Conservation (phyloP, 2,888 invertebrate genomes). For the Danaus chrysippus region DNA sequence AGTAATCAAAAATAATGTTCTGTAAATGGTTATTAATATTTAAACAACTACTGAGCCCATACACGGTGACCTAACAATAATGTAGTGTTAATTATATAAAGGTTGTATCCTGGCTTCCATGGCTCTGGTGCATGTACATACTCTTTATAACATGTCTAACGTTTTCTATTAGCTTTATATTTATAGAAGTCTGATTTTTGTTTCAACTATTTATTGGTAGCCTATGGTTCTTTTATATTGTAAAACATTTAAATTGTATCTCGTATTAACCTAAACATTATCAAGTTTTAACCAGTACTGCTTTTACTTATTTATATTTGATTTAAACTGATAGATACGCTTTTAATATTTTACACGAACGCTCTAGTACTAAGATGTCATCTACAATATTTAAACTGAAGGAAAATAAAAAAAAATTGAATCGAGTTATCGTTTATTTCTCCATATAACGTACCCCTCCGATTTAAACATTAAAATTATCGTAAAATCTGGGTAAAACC, state of each 20-base stretch:
- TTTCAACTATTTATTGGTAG: background rate
- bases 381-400: conserved; percentile 18
- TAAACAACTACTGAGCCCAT: conserved; percentile 29
- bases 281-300: too few relatives aligned
- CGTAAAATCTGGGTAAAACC: conserved; percentile 54
- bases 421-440: conserved; percentile 52
- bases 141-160: conserved; percentile 16
- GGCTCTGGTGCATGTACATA: conserved; percentile 37
- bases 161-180: conserved; percentile 11
- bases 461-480: conserved; percentile 62
- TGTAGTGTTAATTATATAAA: conserved; percentile 34
- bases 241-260: too few relatives aligned
- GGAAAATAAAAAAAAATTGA: conserved; percentile 44
- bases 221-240: background rate
- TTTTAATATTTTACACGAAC: background rate
- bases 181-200: conserved; percentile 12
- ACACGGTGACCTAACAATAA: conserved; percentile 31
- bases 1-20: too few relatives aligned
- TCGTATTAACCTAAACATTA: too few relatives aligned
- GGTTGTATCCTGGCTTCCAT: conserved; percentile 46
- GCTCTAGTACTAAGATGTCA: background rate
- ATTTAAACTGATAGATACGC: background rate
- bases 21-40: too few relatives aligned
- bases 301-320: too few relatives aligned
- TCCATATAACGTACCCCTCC: conserved; percentile 69